These are phyloP conservation scores for Pitta sordida DNA, from an alignment of 2,113 vertebrate genomes.

Conservation along the genomic window DNA sequence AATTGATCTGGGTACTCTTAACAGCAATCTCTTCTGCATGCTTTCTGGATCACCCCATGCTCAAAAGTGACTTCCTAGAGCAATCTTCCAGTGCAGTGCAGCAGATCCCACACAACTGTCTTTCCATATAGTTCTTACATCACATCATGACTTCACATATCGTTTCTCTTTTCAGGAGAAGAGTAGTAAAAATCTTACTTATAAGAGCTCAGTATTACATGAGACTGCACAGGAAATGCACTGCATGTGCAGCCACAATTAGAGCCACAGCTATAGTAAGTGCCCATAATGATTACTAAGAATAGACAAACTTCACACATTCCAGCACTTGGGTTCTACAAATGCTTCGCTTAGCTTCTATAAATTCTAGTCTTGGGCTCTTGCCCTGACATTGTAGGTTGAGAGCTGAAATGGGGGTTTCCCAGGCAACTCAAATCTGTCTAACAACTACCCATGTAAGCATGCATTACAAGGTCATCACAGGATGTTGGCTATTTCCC, in stretches of 20 bases:
- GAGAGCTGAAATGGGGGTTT: slow-evolving; percentile 32
- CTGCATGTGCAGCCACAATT: not conserved
- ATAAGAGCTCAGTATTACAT: not conserved
- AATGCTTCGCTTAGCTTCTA: not conserved
- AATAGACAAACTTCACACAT: slow-evolving; percentile 37
- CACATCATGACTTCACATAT: not conserved
- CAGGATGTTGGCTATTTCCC: slow-evolving; percentile 11
- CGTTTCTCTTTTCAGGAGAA: not conserved
- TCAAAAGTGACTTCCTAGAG: not conserved
- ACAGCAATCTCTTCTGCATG: not conserved
- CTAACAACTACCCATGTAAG: slow-evolving; percentile 40
- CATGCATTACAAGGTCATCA: slow-evolving; percentile 13
- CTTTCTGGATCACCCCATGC: not conserved
- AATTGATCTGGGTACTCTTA: not conserved
- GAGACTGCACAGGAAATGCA: not conserved
- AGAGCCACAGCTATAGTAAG: not conserved
- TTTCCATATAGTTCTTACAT: not conserved
- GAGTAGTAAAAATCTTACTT: not conserved
- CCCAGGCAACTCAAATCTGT: slow-evolving; percentile 52
- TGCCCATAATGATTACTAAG: not conserved
- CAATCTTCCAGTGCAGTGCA: not conserved
- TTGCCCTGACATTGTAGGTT: slow-evolving; percentile 14
- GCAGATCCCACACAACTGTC: not conserved
- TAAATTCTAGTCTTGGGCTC: not conserved
- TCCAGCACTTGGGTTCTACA: not conserved